phyloP scores from a whole-genome alignment of 2,113 vertebrate species.

The Copsychus sechellarum region DNA sequence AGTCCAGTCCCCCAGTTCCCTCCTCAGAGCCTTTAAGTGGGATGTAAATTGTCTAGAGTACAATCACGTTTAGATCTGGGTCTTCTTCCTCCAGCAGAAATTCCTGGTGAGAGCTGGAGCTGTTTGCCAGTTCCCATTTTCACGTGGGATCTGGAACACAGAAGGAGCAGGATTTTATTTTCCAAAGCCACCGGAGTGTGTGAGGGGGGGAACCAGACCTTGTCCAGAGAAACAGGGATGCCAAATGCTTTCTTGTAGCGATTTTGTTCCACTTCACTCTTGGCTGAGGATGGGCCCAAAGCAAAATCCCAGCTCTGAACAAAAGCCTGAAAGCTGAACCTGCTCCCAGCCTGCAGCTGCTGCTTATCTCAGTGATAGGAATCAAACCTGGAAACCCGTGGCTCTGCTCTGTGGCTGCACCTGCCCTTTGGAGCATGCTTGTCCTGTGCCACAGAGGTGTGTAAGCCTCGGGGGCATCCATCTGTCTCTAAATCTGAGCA shows the following conservation, averaged over 20 bases:
- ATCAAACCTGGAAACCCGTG: neutral
- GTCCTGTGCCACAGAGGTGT: neutral
- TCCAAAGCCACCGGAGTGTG: neutral
- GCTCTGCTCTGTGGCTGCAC: neutral
- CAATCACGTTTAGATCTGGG: neutral
- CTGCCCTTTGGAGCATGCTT: neutral
- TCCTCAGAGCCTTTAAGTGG: neutral
- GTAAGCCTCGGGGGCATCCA: neutral
- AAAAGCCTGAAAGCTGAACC: neutral
- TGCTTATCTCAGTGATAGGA: neutral
- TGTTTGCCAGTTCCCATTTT: neutral
- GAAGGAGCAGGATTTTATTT: neutral
- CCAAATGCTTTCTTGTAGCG: slow-evolving; percentile 13
- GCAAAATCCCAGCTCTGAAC: slow-evolving; percentile 23
- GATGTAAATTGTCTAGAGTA: neutral
- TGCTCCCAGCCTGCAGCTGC: neutral
- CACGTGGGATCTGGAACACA: neutral
- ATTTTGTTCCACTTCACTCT: slow-evolving; percentile 37
- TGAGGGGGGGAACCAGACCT: neutral
- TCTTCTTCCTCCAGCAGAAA: neutral
- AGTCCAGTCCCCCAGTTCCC: neutral
- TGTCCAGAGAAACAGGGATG: neutral
- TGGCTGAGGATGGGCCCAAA: neutral
- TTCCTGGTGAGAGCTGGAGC: neutral
- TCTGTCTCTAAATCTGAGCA: neutral